Conservation (phyloP, 2,888 invertebrate species). For the Mesorhabditis spiculigera region DNA sequence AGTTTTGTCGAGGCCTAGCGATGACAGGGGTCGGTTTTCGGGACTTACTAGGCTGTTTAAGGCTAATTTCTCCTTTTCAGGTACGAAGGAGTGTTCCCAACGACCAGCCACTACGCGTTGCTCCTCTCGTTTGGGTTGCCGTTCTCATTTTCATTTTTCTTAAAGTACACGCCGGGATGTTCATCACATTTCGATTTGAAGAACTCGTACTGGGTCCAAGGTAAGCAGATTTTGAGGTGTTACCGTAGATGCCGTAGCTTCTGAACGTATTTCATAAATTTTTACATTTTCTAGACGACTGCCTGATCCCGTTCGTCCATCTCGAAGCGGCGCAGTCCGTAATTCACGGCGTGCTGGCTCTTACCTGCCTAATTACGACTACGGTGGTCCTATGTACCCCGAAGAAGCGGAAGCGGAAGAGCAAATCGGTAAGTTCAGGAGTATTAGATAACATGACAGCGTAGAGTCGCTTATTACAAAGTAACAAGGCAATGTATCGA, state of each 20-base stretch:
- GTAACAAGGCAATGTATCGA: neutral
- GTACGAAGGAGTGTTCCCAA: slow-evolving; percentile 35
- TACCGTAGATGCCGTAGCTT: neutral
- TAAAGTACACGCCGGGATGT: slow-evolving; percentile 45
- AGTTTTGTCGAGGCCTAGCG: neutral
- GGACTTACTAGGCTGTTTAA: no score
- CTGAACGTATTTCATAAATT: neutral
- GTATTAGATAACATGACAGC: no score
- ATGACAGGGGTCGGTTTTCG: no score
- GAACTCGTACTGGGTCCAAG: slow-evolving; percentile 19
- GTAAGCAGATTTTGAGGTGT: neutral
- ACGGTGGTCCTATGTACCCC: neutral
- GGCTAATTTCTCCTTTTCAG: slow-evolving; percentile 10
- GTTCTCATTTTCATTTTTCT: slow-evolving; percentile 47
- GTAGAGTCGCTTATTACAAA: no score
- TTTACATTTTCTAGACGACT: slow-evolving; percentile 7
- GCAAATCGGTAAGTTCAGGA: neutral
- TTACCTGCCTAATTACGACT: neutral
- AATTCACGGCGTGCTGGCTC: slow-evolving; percentile 14
- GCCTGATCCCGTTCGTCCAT: slow-evolving; percentile 14
- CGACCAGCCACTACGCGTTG: neutral
- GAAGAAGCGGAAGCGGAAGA: neutral
- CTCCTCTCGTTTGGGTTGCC: slow-evolving; percentile 45
- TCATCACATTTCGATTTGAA: slow-evolving; percentile 45
- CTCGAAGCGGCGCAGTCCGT: slow-evolving; percentile 16